These are phyloP conservation scores for Platyura marginata DNA, from an alignment of 1,140 invertebrate species.

Conservation along the genomic window DNA sequence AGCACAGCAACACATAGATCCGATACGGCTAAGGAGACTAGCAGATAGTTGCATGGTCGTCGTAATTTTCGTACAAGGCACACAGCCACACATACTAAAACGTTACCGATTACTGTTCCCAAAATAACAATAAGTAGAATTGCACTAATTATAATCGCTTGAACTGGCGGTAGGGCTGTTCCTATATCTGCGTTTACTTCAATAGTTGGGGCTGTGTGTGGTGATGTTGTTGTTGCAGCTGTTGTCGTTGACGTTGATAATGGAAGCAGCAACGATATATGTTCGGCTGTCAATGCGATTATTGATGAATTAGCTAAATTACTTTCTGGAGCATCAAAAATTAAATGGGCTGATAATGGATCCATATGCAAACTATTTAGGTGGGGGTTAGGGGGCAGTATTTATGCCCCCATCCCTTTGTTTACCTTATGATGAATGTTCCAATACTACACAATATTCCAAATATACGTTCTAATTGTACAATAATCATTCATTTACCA, in stretches of 20 bases:
- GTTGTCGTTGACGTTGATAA: background rate
- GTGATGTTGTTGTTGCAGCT: background rate
- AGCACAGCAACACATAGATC: constrained; percentile 64
- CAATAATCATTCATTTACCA: too few species aligned
- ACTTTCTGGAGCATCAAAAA: background rate
- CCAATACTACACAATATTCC: too few species aligned
- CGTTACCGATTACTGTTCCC: constrained; percentile 72
- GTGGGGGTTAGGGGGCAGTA: too few species aligned
- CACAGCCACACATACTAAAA: constrained; percentile 75
- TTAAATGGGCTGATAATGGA: background rate
- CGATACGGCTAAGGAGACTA: constrained; percentile 80
- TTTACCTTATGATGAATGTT: too few species aligned
- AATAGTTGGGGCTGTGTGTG: background rate
- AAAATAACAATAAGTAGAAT: constrained; percentile 57
- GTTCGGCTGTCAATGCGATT: background rate
- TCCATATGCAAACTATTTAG: background rate
- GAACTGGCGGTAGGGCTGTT: constrained; percentile 23
- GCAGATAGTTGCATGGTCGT: constrained; percentile 66
- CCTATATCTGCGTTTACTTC: constrained; percentile 6
- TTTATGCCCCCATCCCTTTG: too few species aligned
- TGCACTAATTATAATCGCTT: constrained; percentile 48
- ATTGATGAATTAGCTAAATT: background rate
- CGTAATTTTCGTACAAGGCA: constrained; percentile 70
- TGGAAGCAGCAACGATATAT: background rate
- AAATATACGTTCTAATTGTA: too few species aligned